Conservation (phyloP, 2,888 invertebrate species). For the Drosophila sordidula region DNA sequence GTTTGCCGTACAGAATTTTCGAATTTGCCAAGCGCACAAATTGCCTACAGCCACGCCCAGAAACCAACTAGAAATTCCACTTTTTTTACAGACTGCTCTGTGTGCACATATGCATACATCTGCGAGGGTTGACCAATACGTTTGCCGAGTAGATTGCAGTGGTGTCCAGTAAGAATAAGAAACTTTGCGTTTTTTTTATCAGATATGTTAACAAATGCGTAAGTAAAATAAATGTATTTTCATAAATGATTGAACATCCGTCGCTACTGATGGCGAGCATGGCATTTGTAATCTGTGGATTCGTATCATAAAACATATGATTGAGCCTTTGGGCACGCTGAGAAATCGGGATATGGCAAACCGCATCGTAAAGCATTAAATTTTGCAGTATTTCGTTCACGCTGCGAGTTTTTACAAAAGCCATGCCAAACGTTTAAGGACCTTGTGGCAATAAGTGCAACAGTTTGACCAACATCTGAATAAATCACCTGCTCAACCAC, state of each 20-base stretch:
- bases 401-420: neutral
- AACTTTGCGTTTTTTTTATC: too few species aligned
- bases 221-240: too few species aligned
- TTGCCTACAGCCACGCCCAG: neutral
- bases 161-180: too few species aligned
- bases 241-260: neutral
- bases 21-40: conserved; percentile 1
- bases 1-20: neutral
- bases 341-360: conserved; percentile 3
- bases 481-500: neutral
- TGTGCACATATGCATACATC: neutral
- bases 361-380: neutral
- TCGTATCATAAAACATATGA: conserved; percentile 1
- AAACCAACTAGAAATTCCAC: neutral
- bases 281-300: conserved; percentile 3
- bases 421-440: neutral
- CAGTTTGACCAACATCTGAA: neutral
- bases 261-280: neutral
- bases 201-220: too few species aligned
- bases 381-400: neutral
- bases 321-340: conserved; percentile 1
- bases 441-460: neutral
- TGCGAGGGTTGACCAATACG: neutral
- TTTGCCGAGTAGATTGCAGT: neutral
- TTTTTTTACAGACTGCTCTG: conserved; percentile 3